Base-by-base conservation (phyloP, 2,888 invertebrate species). In the Phalera bucephala region DNA sequence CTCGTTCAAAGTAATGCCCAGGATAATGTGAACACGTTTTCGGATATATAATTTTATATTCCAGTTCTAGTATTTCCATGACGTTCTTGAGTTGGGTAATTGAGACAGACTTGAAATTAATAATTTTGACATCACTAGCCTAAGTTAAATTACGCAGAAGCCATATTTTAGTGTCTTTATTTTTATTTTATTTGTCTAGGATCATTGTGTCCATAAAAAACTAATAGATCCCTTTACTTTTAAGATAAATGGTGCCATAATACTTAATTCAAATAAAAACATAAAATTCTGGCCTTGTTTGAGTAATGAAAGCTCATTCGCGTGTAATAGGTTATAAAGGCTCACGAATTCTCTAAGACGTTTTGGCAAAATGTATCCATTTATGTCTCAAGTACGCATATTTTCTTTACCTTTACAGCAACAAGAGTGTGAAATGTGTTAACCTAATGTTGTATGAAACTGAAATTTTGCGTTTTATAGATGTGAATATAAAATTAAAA, bases 261-360 rank as follows among this genome's bases (percentile, higher is more conserved):
- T 25, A 13, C 12, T 10, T 19, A 28, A 30, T 2, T 8, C 8
- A 3, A 1, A 13, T 26, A 9, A 32, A 7, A 7, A 10, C 11
- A 31, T 9, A 10, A 12, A n/a, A 19, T 22, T 9, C 1, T 15
- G 9, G 20, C 20, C 17, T 20, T 8, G 9, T 15, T 32, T 21
- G 11, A 41, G 28, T 12, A 34, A 13, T 43, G 33, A 42, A 52
- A 52, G 25, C 39, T 15, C 41, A 40, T 41, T 35, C 9, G 13
- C 10, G 44, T 52, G 36, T 41, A 39, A 44, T 47, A 40, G 14
- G 20, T 35, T 38, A 36, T 17, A 32, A 40, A 56, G 21, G 39
- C 47, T 50, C 50, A 50, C 44, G 26, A 50, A 44, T 45, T 53
- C 47, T 57, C 32, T 43, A 46, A 37, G 53, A 49, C 45, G 39